These are phyloP conservation scores for Jacana jacana DNA, from an alignment of 2,113 vertebrate species.

Conservation along the genomic window DNA sequence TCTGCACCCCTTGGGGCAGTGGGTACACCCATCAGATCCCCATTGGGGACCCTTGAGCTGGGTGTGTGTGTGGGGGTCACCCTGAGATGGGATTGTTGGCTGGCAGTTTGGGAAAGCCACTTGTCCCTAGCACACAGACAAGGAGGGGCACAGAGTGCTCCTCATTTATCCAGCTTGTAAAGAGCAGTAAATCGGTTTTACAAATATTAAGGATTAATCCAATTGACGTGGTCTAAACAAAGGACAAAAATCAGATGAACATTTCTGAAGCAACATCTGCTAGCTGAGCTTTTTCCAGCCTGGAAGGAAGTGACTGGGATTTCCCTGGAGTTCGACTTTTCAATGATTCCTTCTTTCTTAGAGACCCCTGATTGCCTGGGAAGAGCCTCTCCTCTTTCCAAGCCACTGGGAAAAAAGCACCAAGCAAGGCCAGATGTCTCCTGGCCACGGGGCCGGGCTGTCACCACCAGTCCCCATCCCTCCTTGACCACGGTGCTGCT, in stretches of 20 bases:
- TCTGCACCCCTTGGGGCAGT: not conserved
- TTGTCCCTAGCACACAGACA: not conserved
- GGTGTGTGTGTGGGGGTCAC: too few species aligned
- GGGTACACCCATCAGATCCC: not conserved
- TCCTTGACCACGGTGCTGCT: not conserved
- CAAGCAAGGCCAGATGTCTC: not conserved
- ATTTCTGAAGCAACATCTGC: not conserved
- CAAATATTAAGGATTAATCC: not conserved
- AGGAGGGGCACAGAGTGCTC: not conserved
- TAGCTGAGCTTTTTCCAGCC: not conserved
- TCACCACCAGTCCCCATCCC: not conserved
- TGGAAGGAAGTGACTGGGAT: not conserved
- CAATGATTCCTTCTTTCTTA: not conserved
- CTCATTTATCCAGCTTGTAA: not conserved
- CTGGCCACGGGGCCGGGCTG: not conserved
- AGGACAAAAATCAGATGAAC: not conserved
- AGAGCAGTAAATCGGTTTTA: not conserved
- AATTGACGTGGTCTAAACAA: not conserved
- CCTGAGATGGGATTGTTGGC: not conserved
- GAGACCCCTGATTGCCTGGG: not conserved
- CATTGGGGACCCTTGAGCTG: accelerated
- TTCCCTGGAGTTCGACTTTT: not conserved
- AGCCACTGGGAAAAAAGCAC: not conserved
- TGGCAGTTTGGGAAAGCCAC: not conserved
- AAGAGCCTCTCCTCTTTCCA: not conserved